Percentiles rank a stretch among this genome's conserved stretches.
Conservation (phyloP, 2,888 invertebrate genomes). For the Tromatobia lineatoria region DNA sequence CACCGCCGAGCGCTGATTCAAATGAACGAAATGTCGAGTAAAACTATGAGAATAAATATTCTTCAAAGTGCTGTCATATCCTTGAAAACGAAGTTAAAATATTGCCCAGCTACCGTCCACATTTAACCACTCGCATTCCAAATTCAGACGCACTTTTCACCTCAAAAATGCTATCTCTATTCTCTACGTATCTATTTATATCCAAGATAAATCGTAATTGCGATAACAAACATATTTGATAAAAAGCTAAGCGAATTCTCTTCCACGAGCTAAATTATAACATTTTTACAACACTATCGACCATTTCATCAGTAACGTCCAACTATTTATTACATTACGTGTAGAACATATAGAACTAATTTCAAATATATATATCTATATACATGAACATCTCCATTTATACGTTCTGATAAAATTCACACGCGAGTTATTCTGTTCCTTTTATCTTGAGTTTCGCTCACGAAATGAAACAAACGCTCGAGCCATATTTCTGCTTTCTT, state of each 20-base stretch:
- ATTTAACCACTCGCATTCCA: no score
- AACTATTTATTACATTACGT: neutral
- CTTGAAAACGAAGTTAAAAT: no score
- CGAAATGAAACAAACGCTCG: constrained; percentile 31
- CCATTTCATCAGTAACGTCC: constrained; percentile 1
- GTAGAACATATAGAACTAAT: neutral
- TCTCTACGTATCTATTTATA: no score
- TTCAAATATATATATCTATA: neutral
- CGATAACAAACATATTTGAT: neutral
- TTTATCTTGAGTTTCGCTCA: neutral
- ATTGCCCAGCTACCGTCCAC: no score
- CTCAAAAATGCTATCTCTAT: no score
- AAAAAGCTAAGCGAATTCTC: neutral
- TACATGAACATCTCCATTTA: neutral
- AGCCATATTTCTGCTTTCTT: constrained; percentile 48
- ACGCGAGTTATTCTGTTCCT: neutral
- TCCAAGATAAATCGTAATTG: no score
- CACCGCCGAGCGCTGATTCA: no score
- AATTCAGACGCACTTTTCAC: no score
- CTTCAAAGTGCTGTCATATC: no score
- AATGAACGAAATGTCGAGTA: no score
- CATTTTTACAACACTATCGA: neutral
- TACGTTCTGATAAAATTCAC: neutral
- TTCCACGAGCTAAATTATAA: neutral
- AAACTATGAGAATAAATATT: no score